These are phyloP conservation scores for Cryptoprocta ferox DNA, from an alignment of 2,797 vertebrate species.

Conservation along the genomic window DNA sequence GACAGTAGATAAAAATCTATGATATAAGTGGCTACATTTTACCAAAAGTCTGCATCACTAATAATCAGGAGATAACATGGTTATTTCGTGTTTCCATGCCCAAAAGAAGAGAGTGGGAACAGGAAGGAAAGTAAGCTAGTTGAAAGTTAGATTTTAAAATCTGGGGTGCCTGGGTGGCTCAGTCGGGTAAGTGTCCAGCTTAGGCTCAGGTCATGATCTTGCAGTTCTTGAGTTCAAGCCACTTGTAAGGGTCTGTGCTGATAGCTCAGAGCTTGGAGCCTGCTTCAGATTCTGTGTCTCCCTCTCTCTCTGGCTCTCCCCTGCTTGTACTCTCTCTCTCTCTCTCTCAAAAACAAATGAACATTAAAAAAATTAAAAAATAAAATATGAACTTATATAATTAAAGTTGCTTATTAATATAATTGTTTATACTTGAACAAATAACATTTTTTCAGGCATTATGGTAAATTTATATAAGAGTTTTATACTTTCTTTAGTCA, in stretches of 20 bases:
- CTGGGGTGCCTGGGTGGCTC: background rate
- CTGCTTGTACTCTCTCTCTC: too few species aligned
- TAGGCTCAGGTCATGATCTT: too few species aligned
- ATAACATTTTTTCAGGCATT: background rate
- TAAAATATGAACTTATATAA: constrained; percentile 1
- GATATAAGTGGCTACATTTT: background rate
- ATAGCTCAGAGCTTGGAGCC: too few species aligned
- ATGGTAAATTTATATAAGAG: background rate
- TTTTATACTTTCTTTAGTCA: background rate
- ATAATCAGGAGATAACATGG: background rate
- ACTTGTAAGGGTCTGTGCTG: too few species aligned
- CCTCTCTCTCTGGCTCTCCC: too few species aligned
- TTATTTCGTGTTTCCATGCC: background rate
- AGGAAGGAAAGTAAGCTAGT: background rate
- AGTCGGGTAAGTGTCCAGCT: too few species aligned
- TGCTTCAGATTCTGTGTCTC: too few species aligned
- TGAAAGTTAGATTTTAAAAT: constrained; percentile 36
- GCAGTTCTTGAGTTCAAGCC: too few species aligned
- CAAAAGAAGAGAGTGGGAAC: background rate
- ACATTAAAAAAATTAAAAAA: background rate
- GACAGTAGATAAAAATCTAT: background rate
- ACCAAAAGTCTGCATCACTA: background rate
- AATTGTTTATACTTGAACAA: background rate
- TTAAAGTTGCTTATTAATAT: background rate
- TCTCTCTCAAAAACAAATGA: too few species aligned